Evolutionary conservation across 2,797 vertebrate species (phyloP), one percentile per base, ranked within the genome.

Genomic region (Eulemur coronatus): DNA sequence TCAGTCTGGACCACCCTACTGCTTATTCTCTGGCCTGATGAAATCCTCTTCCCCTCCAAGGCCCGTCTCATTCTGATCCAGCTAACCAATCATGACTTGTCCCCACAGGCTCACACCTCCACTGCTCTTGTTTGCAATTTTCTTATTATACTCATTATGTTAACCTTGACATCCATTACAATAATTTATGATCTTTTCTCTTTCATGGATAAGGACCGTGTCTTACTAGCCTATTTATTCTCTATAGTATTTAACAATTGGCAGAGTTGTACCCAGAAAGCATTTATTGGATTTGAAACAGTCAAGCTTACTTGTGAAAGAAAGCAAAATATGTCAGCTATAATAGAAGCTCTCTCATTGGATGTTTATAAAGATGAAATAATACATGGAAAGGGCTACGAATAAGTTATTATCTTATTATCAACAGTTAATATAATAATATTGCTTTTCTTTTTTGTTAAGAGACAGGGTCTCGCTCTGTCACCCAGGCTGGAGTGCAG

Each of bases 211-310:
- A 78, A 95, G 50, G 30, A 75, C 75, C 55, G 2, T 22, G 50
- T 70, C 59, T 92, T 72, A 85, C 73, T 55, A 70, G 30, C 35
- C 80, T 76, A 70, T 59, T 78, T 81, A 88, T 80, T 82, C 70
- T 79, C 69, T 55, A 59, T 0, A 69, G 38, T 69, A 89, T 41
- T 96, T 86, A 94, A 89, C 14, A 93, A 76, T 50, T 20, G 30
- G 15, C 13, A 46, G 33, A 91, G 41, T 80, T 20, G 14, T 43
- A 80, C 41, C 78, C 35, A 55, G 90, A 48, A 57, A 89, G 10
- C 33, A 55, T 43, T 94, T 91, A 94, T 1, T 79, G 26, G n/a
- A 86, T 89, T 59, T 95, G 80, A 95, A 91, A 78, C 9, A 57
- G 67, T 43, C 46, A 48, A 4, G 15, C 24, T 81, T 48, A 90